Evolutionary conservation across 2,888 invertebrate species (phyloP).

Genomic region (Gryllus longicercus): DNA sequence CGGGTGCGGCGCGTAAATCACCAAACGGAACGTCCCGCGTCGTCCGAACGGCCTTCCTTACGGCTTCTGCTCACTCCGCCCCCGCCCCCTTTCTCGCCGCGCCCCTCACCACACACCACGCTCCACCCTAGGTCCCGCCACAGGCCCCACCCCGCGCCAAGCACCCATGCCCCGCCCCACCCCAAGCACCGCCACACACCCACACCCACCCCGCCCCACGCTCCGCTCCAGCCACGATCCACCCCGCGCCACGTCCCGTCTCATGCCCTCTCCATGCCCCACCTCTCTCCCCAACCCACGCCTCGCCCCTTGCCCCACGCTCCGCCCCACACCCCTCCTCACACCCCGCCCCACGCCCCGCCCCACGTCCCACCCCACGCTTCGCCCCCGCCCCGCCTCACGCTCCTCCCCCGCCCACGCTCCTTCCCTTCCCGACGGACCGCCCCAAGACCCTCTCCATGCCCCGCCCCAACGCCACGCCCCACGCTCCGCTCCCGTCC

Average conservation of each 20-base stretch:
- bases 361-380: too few relatives aligned
- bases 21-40: background rate
- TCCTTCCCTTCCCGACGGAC: too few relatives aligned
- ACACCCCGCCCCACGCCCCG: too few relatives aligned
- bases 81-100: background rate
- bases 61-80: background rate
- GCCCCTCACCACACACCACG: too few relatives aligned
- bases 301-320: too few relatives aligned
- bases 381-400: background rate
- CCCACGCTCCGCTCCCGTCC: too few relatives aligned
- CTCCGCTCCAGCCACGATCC: background rate
- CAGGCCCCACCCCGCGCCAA: too few relatives aligned
- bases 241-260: background rate
- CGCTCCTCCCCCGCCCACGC: background rate
- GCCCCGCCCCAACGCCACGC: background rate
- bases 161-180: background rate
- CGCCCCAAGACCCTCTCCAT: background rate
- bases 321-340: too few relatives aligned
- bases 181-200: too few relatives aligned
- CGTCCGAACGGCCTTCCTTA: background rate
- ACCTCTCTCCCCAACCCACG: background rate
- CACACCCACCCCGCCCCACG: too few relatives aligned
- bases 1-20: constrained; percentile 1
- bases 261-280: background rate
- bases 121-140: too few relatives aligned